These are phyloP conservation scores for Centroberyx gerrardi DNA, from an alignment of 2,797 vertebrate genomes.

Conservation along the genomic window DNA sequence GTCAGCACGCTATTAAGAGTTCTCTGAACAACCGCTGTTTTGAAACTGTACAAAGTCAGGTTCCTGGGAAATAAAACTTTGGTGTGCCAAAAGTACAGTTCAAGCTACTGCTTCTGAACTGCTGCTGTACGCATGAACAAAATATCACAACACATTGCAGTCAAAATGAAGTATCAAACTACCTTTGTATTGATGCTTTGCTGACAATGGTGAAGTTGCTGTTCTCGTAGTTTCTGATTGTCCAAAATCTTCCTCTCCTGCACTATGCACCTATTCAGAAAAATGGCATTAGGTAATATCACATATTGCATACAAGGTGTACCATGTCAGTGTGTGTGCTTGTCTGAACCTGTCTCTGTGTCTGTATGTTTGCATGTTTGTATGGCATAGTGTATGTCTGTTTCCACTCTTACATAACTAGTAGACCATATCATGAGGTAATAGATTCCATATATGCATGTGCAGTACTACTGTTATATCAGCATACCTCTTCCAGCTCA, in stretches of 20 bases:
- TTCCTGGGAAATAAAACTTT: background rate
- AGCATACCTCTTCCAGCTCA: constrained; percentile 87
- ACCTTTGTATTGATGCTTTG: constrained; percentile 74
- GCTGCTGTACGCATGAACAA: no score
- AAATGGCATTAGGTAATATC: constrained; percentile 13
- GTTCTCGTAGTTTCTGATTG: constrained; percentile 58
- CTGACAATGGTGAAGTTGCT: constrained; percentile 38
- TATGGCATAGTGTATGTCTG: no score
- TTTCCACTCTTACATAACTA: no score
- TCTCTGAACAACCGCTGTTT: background rate
- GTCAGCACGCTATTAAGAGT: background rate
- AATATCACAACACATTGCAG: no score
- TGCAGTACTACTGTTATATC: background rate
- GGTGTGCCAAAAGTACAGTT: background rate
- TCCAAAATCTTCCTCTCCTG: constrained; percentile 82
- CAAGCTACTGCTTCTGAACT: background rate
- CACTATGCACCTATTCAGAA: constrained; percentile 81
- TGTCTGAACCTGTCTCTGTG: no score
- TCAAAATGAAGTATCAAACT: background rate
- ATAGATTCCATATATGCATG: background rate
- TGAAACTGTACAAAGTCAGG: background rate
- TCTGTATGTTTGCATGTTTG: no score
- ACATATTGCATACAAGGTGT: background rate
- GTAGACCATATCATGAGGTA: background rate
- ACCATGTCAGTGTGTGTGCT: background rate